Percentiles rank a stretch among this genome's conserved stretches.
Conservation (phyloP, 1,140 invertebrate species). For the Caerostris darwini region DNA sequence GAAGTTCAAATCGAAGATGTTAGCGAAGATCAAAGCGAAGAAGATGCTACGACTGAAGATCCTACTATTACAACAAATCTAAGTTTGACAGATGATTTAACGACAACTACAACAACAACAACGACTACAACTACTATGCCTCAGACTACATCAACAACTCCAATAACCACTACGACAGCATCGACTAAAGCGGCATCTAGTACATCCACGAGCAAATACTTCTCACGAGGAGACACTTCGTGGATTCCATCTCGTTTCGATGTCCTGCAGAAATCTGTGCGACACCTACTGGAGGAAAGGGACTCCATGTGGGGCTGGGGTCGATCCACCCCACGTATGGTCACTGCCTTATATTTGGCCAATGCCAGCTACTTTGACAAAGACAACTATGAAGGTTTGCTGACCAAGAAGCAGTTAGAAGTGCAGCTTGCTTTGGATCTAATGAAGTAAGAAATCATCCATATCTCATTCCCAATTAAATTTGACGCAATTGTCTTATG, state of each 20-base stretch:
- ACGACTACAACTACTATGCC: not conserved
- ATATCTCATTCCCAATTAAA: too few relatives aligned
- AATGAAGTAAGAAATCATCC: constrained; percentile 13
- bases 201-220: not conserved
- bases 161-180: not conserved
- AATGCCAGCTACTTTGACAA: constrained; percentile 59
- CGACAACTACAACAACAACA: not conserved
- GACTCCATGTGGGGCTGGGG: constrained; percentile 62
- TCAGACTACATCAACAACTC: not conserved
- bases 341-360: constrained; percentile 26
- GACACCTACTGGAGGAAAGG: constrained; percentile 22
- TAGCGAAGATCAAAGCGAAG: not conserved
- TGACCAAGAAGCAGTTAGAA: constrained; percentile 69
- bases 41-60: not conserved
- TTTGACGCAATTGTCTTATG: too few relatives aligned
- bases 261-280: constrained; percentile 44
- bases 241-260: constrained; percentile 58
- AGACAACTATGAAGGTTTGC: constrained; percentile 42
- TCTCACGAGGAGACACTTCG: not conserved
- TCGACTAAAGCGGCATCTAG: not conserved
- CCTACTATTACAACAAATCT: not conserved
- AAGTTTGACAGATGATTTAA: not conserved
- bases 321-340: constrained; percentile 3
- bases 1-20: constrained; percentile 1
- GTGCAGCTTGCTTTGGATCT: constrained; percentile 64